Evolutionary conservation across 1,140 invertebrate genomes (phyloP), one percentile per base, ranked within the genome.

Genomic region (Himalopsyche phryganea): DNA sequence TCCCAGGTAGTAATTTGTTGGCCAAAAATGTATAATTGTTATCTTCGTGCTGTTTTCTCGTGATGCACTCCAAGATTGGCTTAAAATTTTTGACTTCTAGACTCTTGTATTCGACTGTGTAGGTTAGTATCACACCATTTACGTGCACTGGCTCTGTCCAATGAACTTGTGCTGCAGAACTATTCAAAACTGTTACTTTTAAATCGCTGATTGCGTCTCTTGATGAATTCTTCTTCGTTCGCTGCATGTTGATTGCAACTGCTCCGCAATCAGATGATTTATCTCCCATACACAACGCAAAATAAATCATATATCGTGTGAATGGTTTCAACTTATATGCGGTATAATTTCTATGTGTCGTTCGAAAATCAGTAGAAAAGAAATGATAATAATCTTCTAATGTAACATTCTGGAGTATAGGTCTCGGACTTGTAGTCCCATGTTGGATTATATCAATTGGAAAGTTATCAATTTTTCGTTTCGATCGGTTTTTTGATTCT

Each of bases 41-140:
- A 7, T 57, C 44, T 15, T 66, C 66, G 61, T 80, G 55, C 35
- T 66, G 36, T 13, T 36, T 48, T 36, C 67, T 57, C 0, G 79
- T 74, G 2, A 83, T 73, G 61, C 82, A 84, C 1, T 73, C 65
- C 1, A 17, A 13, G 1, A 50, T 15, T 1, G 58, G 42, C 40
- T 49, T 60, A 32, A 42, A 48, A 42, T 73, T 68, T 5, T 33
- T 63, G 0, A 72, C 60, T n/a, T 74, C 73, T 3, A 70, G 59
- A 60, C 73, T 73, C 44, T 65, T 75, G 61, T 84, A 81, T 50
- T 82, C 74, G 1, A 88, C 67, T 10, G 76, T 72, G 65, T 87
- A 88, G 0, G 79, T 75, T 1, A 87, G 69, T 35, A 87, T 82
- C 0, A 83, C 64, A 0, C 81, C 82, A 68, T 89, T 89, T 0